Evolutionary conservation across 2,797 vertebrate species (phyloP), one percentile per base, ranked within the genome.

Genomic region (Hafferia zeledoni): DNA sequence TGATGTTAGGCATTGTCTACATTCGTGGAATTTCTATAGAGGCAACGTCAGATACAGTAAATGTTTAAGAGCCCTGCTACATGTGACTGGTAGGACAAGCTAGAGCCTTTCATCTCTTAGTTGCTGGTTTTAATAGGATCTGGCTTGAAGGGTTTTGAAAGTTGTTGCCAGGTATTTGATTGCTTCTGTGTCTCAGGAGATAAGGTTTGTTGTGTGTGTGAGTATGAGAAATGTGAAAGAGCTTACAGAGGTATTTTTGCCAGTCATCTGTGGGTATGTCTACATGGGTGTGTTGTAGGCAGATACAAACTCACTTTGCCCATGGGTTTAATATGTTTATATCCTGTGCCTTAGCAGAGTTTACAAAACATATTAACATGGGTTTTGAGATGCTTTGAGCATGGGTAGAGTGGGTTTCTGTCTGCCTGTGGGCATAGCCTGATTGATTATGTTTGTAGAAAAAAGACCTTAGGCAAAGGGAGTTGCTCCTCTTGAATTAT

Each of bases 1-100:
- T 94, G 72, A 93, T 92, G 75, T 91, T 90, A 86, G 87, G 39
- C 79, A 87, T 93, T 96, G 91, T 93, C 65, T 94, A n/a, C 8
- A 4, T 72, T 92, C 83, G 84, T 83, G 90, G 75, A 95, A 92
- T 89, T 89, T 91, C 71, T 95, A 11, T 41, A 83, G 89, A 78
- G 50, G 82, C 57, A 83, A 75, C 0, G 7, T 83, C 75, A 89
- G 72, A 41, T 65, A 82, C 69, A 1, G 11, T 87, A 86, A 91
- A 94, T 83, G 72, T 94, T 94, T 94, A 81, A 91, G 41, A 91
- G 47, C 76, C 50, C 78, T 86, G 30, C 84, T 87, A 85, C 91
- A 57, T 61, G 76, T 86, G 89, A 81, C 82, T 80, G 69, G 94
- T 92, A 92, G 82, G 69, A 93, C 0, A 0, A 91, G 87, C 57